Evolutionary conservation across 2,888 invertebrate genomes (phyloP).

Genomic region (Oligia fasciuncula): DNA sequence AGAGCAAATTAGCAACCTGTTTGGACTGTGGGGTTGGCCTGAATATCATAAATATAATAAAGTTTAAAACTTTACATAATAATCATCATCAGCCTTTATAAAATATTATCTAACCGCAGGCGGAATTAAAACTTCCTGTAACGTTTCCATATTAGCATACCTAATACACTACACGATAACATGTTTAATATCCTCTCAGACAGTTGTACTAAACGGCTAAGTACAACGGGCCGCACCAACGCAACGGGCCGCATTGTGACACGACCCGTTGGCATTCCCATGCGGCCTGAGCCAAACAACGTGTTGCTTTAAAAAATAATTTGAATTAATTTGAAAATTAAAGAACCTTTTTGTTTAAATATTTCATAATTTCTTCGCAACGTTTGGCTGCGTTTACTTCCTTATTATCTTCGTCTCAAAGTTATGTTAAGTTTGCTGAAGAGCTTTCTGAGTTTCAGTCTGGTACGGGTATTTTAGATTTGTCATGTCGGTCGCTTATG

Average conservation of each 20-base stretch:
- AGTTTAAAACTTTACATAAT: not conserved
- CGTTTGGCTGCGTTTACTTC: conserved; percentile 8
- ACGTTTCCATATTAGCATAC: not conserved
- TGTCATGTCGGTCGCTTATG: not conserved
- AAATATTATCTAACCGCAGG: not conserved
- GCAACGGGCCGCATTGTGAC: conserved; percentile 1
- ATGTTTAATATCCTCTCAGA: not conserved
- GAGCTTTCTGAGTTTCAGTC: conserved; percentile 21
- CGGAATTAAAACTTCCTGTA: conserved; percentile 16
- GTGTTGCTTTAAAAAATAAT: not conserved
- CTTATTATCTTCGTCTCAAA: not conserved
- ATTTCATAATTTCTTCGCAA: not conserved
- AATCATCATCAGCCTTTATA: not conserved
- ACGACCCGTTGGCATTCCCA: not conserved
- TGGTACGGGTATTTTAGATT: not conserved
- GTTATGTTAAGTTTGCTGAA: conserved; percentile 5
- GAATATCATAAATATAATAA: not conserved
- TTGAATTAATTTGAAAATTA: not conserved
- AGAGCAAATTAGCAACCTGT: not conserved
- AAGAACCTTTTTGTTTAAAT: not conserved
- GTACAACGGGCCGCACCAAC: not conserved
- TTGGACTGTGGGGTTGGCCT: not conserved
- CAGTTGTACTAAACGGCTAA: not conserved
- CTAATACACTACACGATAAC: not conserved
- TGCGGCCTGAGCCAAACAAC: not conserved